Base-by-base conservation (phyloP, 2,888 invertebrate species). In the Athalia cordata region DNA sequence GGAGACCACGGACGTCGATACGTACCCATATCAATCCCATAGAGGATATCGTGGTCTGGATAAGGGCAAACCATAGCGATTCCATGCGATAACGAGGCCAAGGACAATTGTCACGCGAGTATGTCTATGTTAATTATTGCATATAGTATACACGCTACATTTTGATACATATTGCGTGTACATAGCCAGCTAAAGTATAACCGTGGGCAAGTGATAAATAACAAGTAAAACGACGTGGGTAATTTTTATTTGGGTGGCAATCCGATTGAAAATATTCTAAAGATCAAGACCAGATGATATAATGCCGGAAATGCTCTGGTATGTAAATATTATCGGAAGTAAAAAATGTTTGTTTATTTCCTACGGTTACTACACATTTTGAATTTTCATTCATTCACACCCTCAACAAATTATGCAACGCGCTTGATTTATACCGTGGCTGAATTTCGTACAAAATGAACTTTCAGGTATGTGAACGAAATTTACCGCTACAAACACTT, bases 1-100 rank as follows among this genome's bases (percentile, higher is more conserved):
- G 66, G 49, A 6, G 49, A 15, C 29, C 29, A 29, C 0, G 13
- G 13, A n/a, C 2, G 3, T 13, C 7, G 49, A 47, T 8, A 64
- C n/a, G 45, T 66, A 52, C 43, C 52, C 2, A n/a, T 67, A 15
- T 52, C 43, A 11, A 43, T 43, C 11, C 9, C 6, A n/a, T n/a
- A 13, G 15, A 59, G 6, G 7, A 50, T 55, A 9, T 50, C 2
- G 11, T 52, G 9, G 52, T 11, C n/a, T 9, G 43, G 43, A 52
- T 52, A 55, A 55, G 8, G 50, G 9, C 29, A n/a, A 68, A 68
- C 68, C 68, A 55, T 55, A 15, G 43, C 4, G 52, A 68, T 52
- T 29, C 52, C 52, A 68, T 29, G 52, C 68, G 68, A 68, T 68
- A 68, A 68, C 52, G 52, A 68, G 68, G 52, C 68, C 68, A 68